These are phyloP conservation scores for Geodia barretti DNA, from an alignment of 37 sponge, comb jelly and placozoan species.

Conservation along the genomic window DNA sequence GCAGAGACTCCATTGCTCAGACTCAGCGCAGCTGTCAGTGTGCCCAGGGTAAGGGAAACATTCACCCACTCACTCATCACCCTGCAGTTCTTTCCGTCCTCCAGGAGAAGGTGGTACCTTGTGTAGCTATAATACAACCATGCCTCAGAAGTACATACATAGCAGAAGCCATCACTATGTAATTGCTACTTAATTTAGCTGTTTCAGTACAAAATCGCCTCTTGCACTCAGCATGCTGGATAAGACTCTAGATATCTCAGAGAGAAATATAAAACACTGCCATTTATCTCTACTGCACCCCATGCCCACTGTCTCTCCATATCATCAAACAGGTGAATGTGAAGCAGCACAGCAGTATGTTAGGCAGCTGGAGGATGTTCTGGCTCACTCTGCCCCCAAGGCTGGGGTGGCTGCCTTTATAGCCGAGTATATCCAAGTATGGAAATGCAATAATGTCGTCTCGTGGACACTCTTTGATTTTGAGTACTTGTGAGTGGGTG, in stretches of 20 bases:
- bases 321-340: slow-evolving; percentile 78
- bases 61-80: no score
- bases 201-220: neutral
- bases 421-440: slow-evolving; percentile 88
- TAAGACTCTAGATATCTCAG: neutral
- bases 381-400: slow-evolving; percentile 75
- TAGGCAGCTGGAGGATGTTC: slow-evolving; percentile 78
- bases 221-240: neutral
- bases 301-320: no score
- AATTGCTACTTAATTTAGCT: neutral
- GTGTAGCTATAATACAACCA: no score
- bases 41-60: slow-evolving; percentile 52
- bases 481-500: neutral
- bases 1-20: slow-evolving; percentile 83
- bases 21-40: slow-evolving; percentile 67
- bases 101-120: no score
- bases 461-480: neutral
- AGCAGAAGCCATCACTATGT: no score
- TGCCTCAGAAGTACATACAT: no score
- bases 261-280: no score
- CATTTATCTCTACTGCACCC: no score
- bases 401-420: slow-evolving; percentile 86
- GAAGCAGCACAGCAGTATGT: slow-evolving; percentile 74
- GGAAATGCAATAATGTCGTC: no score
- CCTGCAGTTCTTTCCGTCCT: no score